Base-by-base conservation (phyloP, 2,888 invertebrate species). In the Therioaphis trifolii region DNA sequence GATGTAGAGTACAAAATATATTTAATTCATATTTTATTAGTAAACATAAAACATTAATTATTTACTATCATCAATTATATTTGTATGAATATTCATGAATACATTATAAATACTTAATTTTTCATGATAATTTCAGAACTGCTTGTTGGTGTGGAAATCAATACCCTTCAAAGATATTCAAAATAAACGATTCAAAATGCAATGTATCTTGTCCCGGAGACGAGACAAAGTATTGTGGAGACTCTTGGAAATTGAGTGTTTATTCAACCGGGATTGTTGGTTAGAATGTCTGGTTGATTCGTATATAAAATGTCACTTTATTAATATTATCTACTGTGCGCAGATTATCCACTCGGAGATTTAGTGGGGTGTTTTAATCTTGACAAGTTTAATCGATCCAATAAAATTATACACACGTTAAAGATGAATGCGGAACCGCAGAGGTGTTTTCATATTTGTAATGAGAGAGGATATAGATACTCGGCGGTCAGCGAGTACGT, bases 101-200 rank as follows among this genome's bases (percentile, higher is more conserved):
- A n/a, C n/a, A n/a, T n/a, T n/a, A n/a, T n/a, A n/a, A n/a, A n/a
- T n/a, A n/a, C n/a, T n/a, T n/a, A n/a, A n/a, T 27, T 46, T 58
- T 9, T 58, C 11, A 21, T 21, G 9, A 7, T 21, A 1, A n/a
- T 61, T 72, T 21, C 71, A 80, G 80, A 35, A 2, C n/a, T 46
- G 71, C 61, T 46, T 80, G 80, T 80, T 80, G 80, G 80, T 80
- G 80, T 49, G 80, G 80, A 9, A 72, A 80, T 61, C 71, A 80
- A 61, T 61, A 80, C 18, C 80, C 80, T 7, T 71, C 71, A 1
- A 24, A 29, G 4, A 52, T n/a, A 29, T 61, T 71, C 18, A 80
- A 80, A 72, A 29, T 24, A 40, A 72, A 18, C 9, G 80, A 80
- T 18, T 1, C 46, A 0, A 80, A 72, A 61, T 80, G 80, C 21